Evolutionary conservation across 2,888 invertebrate genomes (phyloP), one percentile per base, ranked within the genome.

Genomic region (Agonopterix heracliana): DNA sequence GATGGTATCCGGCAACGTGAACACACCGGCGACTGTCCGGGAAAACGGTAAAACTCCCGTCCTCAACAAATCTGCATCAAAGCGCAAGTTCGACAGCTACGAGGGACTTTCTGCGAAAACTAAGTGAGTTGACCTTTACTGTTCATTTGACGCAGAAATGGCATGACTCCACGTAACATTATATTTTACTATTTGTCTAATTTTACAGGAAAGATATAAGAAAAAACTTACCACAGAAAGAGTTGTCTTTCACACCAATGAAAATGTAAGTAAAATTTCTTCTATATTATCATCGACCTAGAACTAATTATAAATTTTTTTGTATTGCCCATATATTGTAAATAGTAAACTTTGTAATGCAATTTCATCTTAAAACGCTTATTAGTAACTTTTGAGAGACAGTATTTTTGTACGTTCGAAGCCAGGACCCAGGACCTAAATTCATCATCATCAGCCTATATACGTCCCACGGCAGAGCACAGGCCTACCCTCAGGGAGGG

Each of bases 1-100:
- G 79, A 94, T 95, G 79, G 95, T 95, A 8, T 92, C 93, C 0
- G 92, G 92, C 48, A 87, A 81, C 50, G 83, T 90, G 0, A 91
- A 91, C 56, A 91, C 90, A 38, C 84, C 90, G 1, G 78, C 84
- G 0, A 81, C 84, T 3, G 81, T 81, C 1, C 75, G 78, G 1
- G 86, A 89, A 48, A 73, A 74, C 51, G 66, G 73, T 8, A 78
- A 83, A 54, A 92, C 92, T 5, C 93, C 93, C 0, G 87, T 91
- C 34, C 68, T 91, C 42, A 91, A 90, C 66, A 89, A 90, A 63
- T 91, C 91, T 8, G 89, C 90, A 0, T 91, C 92, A 52, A 94
- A 94, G 71, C 84, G 93, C 47, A 93, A 93, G 77, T 89, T 77
- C 14, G 93, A 93, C 53, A 67, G 82, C 10, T 74, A 83, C 40